Percentiles rank a stretch among this genome's conserved stretches.
phyloP scores from a whole-genome alignment of 1,140 invertebrate genomes.

The Drosophila sp. region DNA sequence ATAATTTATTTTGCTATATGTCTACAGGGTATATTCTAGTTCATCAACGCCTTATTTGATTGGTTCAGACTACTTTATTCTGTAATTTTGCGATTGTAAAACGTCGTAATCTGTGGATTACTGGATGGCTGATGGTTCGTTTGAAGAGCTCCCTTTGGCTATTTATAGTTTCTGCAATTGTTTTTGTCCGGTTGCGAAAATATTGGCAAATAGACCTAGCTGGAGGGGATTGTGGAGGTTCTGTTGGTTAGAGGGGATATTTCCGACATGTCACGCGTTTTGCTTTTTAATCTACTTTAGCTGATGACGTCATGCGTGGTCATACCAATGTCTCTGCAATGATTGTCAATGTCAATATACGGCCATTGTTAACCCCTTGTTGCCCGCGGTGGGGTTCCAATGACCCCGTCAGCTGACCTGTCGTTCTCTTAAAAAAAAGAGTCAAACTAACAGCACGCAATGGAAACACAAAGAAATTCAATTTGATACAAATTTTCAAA shows the following conservation, averaged over 20 bases:
- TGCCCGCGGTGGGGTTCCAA: background rate
- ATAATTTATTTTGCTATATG: background rate
- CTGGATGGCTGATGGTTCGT: slow-evolving; percentile 39
- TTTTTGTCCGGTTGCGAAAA: slow-evolving; percentile 20
- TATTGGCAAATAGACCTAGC: background rate
- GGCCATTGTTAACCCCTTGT: slow-evolving; percentile 47
- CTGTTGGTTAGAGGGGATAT: background rate
- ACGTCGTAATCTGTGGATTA: slow-evolving; percentile 43
- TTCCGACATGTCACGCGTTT: slow-evolving; percentile 39
- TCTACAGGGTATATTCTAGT: slow-evolving; percentile 18
- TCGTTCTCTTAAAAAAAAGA: slow-evolving; percentile 12
- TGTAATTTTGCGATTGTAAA: slow-evolving; percentile 31
- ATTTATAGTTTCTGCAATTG: slow-evolving; percentile 43
- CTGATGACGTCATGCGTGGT: slow-evolving; percentile 42
- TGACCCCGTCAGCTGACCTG: slow-evolving; percentile 4
- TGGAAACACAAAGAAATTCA: slow-evolving; percentile 17
- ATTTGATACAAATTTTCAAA: slow-evolving; percentile 23
- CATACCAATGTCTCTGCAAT: slow-evolving; percentile 32
- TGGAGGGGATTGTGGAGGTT: too few species aligned
- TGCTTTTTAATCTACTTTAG: slow-evolving; percentile 54
- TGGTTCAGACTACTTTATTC: background rate
- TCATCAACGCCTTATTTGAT: background rate
- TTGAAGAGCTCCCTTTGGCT: slow-evolving; percentile 9
- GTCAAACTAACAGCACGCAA: slow-evolving; percentile 40
- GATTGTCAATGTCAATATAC: slow-evolving; percentile 57